Percentiles rank a stretch among this genome's conserved stretches.
Evolutionary conservation across 1,140 invertebrate genomes (phyloP).

Genomic region (Drosophila fuyamai): DNA sequence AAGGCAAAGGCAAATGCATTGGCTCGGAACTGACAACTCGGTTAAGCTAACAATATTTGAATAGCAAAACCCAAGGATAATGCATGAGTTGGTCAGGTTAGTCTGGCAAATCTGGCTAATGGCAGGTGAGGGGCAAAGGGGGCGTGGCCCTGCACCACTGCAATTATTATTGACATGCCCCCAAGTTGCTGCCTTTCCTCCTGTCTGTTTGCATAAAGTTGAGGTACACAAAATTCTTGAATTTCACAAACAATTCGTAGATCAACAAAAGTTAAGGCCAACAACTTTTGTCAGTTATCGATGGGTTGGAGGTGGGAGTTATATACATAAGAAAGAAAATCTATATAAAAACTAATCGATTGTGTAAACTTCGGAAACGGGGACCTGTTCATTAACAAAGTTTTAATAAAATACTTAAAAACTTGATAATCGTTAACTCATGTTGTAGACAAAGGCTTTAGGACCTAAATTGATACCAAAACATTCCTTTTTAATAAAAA

Average conservation of each 20-base stretch:
- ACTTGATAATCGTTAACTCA: no score
- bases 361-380: background rate
- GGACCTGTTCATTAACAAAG: no score
- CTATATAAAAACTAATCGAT: background rate
- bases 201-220: conserved; percentile 49
- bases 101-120: conserved; percentile 47
- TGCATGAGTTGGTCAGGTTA: conserved; percentile 54
- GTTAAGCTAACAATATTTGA: conserved; percentile 78
- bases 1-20: conserved; percentile 56
- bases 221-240: conserved; percentile 42
- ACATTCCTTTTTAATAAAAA: no score
- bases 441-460: no score
- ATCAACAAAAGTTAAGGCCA: conserved; percentile 32
- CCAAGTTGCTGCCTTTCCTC: conserved; percentile 11
- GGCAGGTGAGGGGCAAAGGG: conserved; percentile 4
- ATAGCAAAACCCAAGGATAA: conserved; percentile 63
- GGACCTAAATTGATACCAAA: no score
- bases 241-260: conserved; percentile 33
- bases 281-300: conserved; percentile 21
- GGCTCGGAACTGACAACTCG: conserved; percentile 75
- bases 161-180: conserved; percentile 68
- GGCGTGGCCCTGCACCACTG: conserved; percentile 17
- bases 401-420: no score
- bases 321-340: background rate
- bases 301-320: conserved; percentile 1